Evolutionary conservation across 2,797 vertebrate species (phyloP), one percentile per base, ranked within the genome.

Genomic region (Darevskia mixta): DNA sequence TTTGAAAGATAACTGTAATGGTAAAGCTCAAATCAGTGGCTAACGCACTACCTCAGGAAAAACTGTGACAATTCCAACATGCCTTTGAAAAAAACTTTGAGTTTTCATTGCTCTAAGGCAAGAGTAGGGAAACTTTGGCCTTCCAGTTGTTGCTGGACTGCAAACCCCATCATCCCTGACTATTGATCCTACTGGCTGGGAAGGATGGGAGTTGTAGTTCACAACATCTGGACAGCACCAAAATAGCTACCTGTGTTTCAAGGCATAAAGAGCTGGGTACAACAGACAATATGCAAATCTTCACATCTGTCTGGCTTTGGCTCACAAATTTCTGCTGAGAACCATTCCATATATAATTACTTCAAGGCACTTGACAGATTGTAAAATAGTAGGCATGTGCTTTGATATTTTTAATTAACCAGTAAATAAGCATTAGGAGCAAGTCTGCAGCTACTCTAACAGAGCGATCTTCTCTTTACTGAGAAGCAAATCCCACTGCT

Each of bases 251-350:
- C 20, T 23, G 17, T 64, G 61, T 64, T 61, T 61, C 20, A 64
- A 64, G 61, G 45, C 49, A 13, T 73, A 90, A 92, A 88, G 76
- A 86, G 83, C 86, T 88, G 55, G 32, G 61, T 77, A 86, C 66
- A 58, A 67, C 77, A 86, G n/a, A 3, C 79, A 91, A 94, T 73
- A 90, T 89, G 87, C 20, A 18, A 75, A 78, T 29, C 32, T 25
- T 67, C 18, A 25, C 32, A 75, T 45, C 66, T 18, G 61, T 27
- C 23, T 3, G 87, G 87, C 25, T 58, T 75, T 61, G 10, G 13
- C 18, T 71, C 43, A 41, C 18, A 78, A 81, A 55, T 87, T 72
- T 43, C 23, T 13, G 29, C 9, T 81, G 29, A 86, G 13, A 79
- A 41, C 15, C 27, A 38, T 80, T 80, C 66, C 7, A 32, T 43